Evolutionary conservation across 1,140 invertebrate genomes (phyloP), one percentile per base, ranked within the genome.

Genomic region (Aphaenogaster floridana): DNA sequence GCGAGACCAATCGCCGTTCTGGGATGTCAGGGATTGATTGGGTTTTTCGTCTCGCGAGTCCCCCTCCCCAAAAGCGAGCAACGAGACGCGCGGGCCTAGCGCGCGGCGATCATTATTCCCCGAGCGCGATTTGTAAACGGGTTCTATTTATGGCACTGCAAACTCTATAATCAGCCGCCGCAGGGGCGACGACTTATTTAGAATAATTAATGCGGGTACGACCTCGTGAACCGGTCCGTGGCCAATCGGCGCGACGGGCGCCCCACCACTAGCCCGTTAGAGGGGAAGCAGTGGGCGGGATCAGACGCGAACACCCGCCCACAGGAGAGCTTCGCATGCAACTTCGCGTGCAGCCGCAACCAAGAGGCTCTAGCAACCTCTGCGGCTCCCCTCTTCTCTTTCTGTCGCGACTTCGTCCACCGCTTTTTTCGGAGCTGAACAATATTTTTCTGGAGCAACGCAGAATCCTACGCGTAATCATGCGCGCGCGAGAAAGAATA

Each of bases 121-220:
- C 83, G 86, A 78, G 91, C 86, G 89, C 91, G 93, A 94, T 94
- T 94, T 93, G 92, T 95, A 95, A 95, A 95, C 94, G 92, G 91
- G 92, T 95, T 95, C 94, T 95, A 95, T 95, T 95, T 94, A 95
- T 94, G 94, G 93, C 91, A 94, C 90, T 95, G 94, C 93, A 93
- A 95, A 94, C 93, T 95, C 93, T 94, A 95, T 95, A 95, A 95
- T 94, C 93, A 94, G 92, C 91, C 90, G 91, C 91, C 91, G 92
- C 92, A 91, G 89, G 93, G 91, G 86, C 94, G 93, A 95, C 94
- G 94, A 95, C 94, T 95, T 95, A 95, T 95, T 95, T 95, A 95
- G 93, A 95, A 95, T 95, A 95, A 95, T 95, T 95, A 95, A 95
- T 94, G 89, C 87, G 88, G 91, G 92, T 88, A 83, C 92, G 90